Base-by-base conservation (phyloP, 2,888 invertebrate species). In the Erebia ligea region DNA sequence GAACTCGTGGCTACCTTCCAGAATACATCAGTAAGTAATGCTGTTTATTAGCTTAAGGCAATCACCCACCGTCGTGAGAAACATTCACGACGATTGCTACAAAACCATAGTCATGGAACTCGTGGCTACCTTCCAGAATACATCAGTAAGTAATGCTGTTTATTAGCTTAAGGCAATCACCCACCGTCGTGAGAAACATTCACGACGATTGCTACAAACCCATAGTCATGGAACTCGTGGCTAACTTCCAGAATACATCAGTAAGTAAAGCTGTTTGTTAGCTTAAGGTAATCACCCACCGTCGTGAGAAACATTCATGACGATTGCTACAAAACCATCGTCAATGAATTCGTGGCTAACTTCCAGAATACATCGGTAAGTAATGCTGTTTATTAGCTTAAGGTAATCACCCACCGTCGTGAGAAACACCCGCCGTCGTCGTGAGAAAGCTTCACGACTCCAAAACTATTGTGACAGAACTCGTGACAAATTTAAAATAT, bases 231-330 rank as follows among this genome's bases (percentile, higher is more conserved):
- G 78, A 83, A 1, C 10, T 89, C 1, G 15, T 88, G 3, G 74
- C 76, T 0, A 73, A 62, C 0, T 74, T 87, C 10, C 78, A 84
- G 1, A 71, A 75, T n/a, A 76, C 72, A 15, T 50, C 73, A 11
- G 90, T 89, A 65, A 84, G 87, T 61, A 2, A 17, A 17, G n/a
- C 15, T 9, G 6, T 34, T n/a, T 50, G 1, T n/a, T 6, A 50
- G 6, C 6, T 15, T n/a, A 48, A 15, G 10, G 2, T 17, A 17
- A 17, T 5, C n/a, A 10, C 13, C 4, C 54, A 54, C 19, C 0
- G 79, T 78, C 0, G 90, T 90, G 0, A 58, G 68, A 80, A 84
- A 82, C 0, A 80, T 92, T 45, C 84, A 88, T 54, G 81, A 77
- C n/a, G 82, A 83, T 0, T 69, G 80, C 21, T 21, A 21, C 21